Base-by-base conservation (phyloP, 2,888 invertebrate genomes). In the Agonopterix subpropinquella region DNA sequence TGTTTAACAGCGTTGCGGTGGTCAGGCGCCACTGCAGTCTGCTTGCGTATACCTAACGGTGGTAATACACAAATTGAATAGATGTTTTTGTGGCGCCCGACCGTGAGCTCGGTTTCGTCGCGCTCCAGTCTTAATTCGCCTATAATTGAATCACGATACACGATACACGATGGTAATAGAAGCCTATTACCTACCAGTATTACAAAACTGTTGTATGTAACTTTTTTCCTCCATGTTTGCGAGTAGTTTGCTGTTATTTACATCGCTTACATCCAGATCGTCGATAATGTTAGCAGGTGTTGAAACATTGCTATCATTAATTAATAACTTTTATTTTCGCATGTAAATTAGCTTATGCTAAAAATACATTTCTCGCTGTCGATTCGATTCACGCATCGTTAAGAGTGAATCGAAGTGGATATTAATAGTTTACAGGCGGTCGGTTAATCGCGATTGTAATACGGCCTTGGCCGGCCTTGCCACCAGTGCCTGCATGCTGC, bases 391-490 rank as follows among this genome's bases (percentile, higher is more conserved):
- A 39, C 48, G 46, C 43, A 43, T 52, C 48, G 47, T 47, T 44
- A 46, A 48, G 41, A 13, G 15, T 37, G 48, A 43, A 43, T 47
- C 44, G 44, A 36, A 11, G 47, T 47, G 53, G 49, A 53, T 62
- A 63, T 64, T 61, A 64, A 61, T 61, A 57, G 53, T 49, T 45
- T 48, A 51, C 53, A 37, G 58, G 53, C 53, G 57, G 54, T 57
- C 53, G 57, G 59, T 42, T 62, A 60, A 62, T 57, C 50, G 64
- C 64, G 61, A 64, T 63, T 63, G 72, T 67, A 70, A 75, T 77
- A 77, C 80, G 80, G 82, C 87, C 86, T 85, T 84, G 84, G 65
- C 56, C 75, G 86, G 78, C 84, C 86, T 87, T 85, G 86, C 48
- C 62, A 35, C 35, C 18, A 8, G 11, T 11, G 9, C 11, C 18